Evolutionary conservation across 2,888 invertebrate genomes (phyloP).

Genomic region (Nematopogon swammerdamellus): DNA sequence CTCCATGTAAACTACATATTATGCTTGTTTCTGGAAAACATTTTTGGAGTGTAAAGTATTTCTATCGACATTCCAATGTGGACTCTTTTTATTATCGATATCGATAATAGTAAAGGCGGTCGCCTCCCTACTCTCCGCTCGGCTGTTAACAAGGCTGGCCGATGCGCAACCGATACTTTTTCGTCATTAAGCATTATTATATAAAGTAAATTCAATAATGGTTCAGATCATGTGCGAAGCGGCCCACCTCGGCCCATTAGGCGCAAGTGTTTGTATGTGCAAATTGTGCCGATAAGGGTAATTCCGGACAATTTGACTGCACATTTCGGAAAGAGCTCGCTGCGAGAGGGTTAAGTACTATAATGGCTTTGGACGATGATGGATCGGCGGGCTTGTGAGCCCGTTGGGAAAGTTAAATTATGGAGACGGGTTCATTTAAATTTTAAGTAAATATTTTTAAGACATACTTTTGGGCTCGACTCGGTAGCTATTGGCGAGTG

Average conservation of each 20-base stretch:
- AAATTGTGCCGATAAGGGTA: conserved; percentile 45
- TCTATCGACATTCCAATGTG: too few species aligned
- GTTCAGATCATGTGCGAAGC: conserved; percentile 1
- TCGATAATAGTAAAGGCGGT: too few species aligned
- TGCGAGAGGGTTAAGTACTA: neutral
- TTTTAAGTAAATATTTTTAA: neutral
- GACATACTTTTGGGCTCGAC: neutral
- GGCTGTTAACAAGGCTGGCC: conserved; percentile 40
- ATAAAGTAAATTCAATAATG: conserved; percentile 58
- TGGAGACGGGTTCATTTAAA: neutral
- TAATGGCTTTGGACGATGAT: neutral
- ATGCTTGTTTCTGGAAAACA: too few species aligned
- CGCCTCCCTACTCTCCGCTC: too few species aligned
- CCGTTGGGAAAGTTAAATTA: neutral
- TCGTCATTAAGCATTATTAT: conserved; percentile 54
- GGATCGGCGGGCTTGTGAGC: neutral
- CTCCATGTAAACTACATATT: too few species aligned
- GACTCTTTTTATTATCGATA: too few species aligned
- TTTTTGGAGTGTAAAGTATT: too few species aligned
- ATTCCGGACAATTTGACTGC: conserved; percentile 31
- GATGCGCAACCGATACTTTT: conserved; percentile 33
- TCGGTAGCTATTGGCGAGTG: too few species aligned
- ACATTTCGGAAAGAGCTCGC: neutral
- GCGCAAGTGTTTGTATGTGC: conserved; percentile 18
- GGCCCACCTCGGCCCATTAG: neutral